Conservation (phyloP, 2,888 invertebrate species). For the Drosophila prostipennis region DNA sequence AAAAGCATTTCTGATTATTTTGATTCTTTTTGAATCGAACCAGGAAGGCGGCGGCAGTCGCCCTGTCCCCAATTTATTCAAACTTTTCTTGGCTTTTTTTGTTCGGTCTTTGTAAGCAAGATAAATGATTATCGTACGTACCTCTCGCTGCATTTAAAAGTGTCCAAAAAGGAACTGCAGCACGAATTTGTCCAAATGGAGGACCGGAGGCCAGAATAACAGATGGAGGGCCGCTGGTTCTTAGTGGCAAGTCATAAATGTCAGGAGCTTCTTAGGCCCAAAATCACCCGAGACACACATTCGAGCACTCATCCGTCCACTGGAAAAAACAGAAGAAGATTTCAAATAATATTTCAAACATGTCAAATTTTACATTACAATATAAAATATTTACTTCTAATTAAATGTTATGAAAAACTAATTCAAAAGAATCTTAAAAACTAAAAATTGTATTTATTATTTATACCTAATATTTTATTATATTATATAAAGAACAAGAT, state of each 20-base stretch:
- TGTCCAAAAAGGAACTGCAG: constrained; percentile 18
- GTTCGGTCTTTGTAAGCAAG: constrained; percentile 46
- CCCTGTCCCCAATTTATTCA: constrained; percentile 5
- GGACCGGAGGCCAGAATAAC: constrained; percentile 8
- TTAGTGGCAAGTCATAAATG: constrained; percentile 71
- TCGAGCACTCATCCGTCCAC: background rate
- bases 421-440: no score
- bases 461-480: no score
- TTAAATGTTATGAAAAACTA: no score
- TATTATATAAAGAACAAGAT: no score
- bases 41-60: background rate
- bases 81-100: background rate
- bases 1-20: constrained; percentile 7
- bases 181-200: constrained; percentile 3
- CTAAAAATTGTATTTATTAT: no score
- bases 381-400: no score
- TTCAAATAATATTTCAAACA: no score
- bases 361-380: no score
- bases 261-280: constrained; percentile 48
- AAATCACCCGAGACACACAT: constrained; percentile 4
- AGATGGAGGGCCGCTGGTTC: constrained; percentile 15
- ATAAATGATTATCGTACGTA: constrained; percentile 51
- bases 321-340: background rate
- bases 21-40: constrained; percentile 42
- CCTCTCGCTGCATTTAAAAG: constrained; percentile 16